Conservation (phyloP, 2,113 vertebrate species). For the Megaceryle maxima region DNA sequence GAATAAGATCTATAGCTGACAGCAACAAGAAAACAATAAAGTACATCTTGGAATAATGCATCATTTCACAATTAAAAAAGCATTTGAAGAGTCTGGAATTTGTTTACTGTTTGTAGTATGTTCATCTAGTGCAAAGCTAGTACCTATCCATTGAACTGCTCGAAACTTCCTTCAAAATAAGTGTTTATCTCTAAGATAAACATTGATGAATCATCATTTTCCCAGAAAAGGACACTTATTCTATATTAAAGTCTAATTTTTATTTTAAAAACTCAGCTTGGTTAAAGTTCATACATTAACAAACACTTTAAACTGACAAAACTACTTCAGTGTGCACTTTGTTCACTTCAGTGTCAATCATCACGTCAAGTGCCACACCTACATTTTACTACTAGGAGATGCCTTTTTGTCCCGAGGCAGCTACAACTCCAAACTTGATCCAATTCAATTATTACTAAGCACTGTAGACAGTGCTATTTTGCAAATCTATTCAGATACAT, state of each 20-base stretch:
- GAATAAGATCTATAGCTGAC: constrained; percentile 87
- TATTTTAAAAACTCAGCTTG: not conserved
- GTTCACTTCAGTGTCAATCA: not conserved
- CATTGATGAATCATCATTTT: not conserved
- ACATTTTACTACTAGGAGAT: not conserved
- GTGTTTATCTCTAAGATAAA: not conserved
- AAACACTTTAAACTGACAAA: not conserved
- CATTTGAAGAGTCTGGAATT: not conserved
- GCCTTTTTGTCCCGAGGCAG: not conserved
- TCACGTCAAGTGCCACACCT: accelerated
- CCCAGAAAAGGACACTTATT: not conserved
- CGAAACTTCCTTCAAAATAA: not conserved
- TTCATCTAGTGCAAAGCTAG: not conserved
- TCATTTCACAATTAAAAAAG: not conserved
- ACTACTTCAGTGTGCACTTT: accelerated
- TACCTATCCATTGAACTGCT: not conserved
- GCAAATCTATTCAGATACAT: not conserved
- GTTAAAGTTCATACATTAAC: not conserved
- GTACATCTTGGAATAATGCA: not conserved
- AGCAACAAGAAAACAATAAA: not conserved
- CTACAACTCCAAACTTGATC: not conserved
- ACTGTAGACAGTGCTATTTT: not conserved
- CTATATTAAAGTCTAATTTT: not conserved
- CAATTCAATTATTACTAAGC: not conserved
- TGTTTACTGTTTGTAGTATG: not conserved